Evolutionary conservation across 2,888 invertebrate genomes (phyloP).

Genomic region (Sarcophaga subvicina): DNA sequence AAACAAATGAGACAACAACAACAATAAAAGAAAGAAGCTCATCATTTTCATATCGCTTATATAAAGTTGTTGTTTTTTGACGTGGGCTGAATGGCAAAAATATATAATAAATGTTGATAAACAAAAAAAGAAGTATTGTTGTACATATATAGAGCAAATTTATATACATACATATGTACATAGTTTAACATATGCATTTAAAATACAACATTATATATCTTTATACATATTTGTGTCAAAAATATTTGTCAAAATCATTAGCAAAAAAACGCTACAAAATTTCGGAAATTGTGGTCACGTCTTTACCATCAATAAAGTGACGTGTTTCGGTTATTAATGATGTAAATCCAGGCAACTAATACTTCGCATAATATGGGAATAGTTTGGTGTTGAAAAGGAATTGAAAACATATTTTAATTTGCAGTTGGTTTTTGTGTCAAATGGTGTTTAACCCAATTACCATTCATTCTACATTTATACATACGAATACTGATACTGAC

Average conservation of each 20-base stretch:
- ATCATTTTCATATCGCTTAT: background rate
- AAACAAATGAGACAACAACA: constrained; percentile 7
- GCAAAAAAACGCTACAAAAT: background rate
- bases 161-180: no score
- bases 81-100: constrained; percentile 47
- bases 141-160: no score
- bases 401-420: background rate
- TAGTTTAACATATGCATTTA: no score
- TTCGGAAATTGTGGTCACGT: constrained; percentile 46
- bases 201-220: no score
- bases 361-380: background rate
- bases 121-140: background rate
- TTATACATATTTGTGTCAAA: constrained; percentile 9
- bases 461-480: background rate
- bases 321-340: constrained; percentile 34
- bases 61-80: background rate
- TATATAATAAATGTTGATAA: background rate
- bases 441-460: background rate
- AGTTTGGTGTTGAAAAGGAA: background rate
- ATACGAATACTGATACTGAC: background rate
- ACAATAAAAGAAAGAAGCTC: background rate
- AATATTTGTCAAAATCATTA: constrained; percentile 24
- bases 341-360: constrained; percentile 6
- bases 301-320: constrained; percentile 15
- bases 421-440: background rate